Evolutionary conservation across 2,797 vertebrate species (phyloP), one percentile per base, ranked within the genome.

Genomic region (Myioborus miniatus): DNA sequence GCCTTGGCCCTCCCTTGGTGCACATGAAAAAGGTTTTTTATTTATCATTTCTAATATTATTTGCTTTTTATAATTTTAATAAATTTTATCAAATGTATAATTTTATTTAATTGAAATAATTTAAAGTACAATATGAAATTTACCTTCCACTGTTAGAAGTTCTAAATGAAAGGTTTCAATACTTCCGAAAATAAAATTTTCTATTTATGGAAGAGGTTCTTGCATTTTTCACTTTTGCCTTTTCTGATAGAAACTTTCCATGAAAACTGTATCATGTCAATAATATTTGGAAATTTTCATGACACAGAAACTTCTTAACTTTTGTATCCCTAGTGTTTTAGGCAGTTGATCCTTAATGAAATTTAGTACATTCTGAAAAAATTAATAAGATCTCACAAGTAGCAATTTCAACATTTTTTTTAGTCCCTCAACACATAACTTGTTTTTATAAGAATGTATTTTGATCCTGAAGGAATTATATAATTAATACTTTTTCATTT

Each of bases 1-100:
- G 9, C 7, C 15, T 67, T 70, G n/a, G 18, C 6, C 6, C 11
- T 62, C 11, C 5, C 17, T 8, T 2, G 0, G 11, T 81, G 21
- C 5, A 16, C 13, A 46, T 1, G 8, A 37, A 65, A 77, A 83
- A 67, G 8, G 8, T 5, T 4, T 56, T 78, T 92, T n/a, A 49
- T 65, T 89, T 37, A 27, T 27, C 0, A 36, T 58, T 36, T 58
- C 24, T 36, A 5, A 34, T 14, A 27, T 27, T 18, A 27, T 59
- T 59, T 59, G 8, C 6, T 14, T 37, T 37, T 29, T 37, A 37
- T 59, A 27, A 19, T 59, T 59, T 37, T 37, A 19, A 37, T 29
- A 37, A 19, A 6, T 59, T 37, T 37, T 59, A 27, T 37, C 8
- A 37, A 59, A 27, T 37, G 12, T 19, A 27, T 19, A 59, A 20